Evolutionary conservation across 2,797 vertebrate species (phyloP), one percentile per base, ranked within the genome.

Genomic region (Oryzias sinensis): DNA sequence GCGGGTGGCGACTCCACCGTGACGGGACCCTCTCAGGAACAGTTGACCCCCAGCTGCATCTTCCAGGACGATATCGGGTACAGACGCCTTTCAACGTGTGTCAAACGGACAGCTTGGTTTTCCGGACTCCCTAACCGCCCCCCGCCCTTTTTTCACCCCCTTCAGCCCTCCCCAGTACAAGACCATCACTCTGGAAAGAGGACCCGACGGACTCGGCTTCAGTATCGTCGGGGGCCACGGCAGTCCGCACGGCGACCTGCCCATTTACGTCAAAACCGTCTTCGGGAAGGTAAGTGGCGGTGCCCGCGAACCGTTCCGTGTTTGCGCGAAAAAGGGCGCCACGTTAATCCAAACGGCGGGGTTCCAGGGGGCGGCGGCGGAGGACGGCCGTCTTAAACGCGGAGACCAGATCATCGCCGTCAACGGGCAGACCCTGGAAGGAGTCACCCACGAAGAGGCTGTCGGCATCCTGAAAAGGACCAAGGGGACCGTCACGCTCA

Each of bases 361-460:
- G 29, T 37, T 56, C 59, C 76, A 98, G 96, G 97, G 97, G 8
- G 97, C 97, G 56, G 97, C 97, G 0, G 92, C 96, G 0, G 97
- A 99, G 89, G 97, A 99, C 22, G 96, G 97, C 14, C 95, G 92
- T 16, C 90, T 99, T 60, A 98, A 97, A 80, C 92, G 97, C 1
- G 97, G 97, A 0, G 97, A 99, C 88, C 97, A 99, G 81, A 97
- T 99, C 59, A 93, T 99, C 70, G 96, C 97, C 1, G 97, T 99
- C 41, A 99, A 97, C 14, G 94, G 94, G 13, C 96, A 97, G 83
- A 95, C 91, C 62, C 91, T 99, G 69, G 97, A 99, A 69, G 95
- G 95, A 1, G 95, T 97, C 24, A 98, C 96, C 17, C 97, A 99
- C 0, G 97, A 99, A 84, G 97, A 99, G 77, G 97, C 97, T 0